Evolutionary conservation across 2,113 vertebrate genomes (phyloP).

Genomic region (Coturnix japonica): DNA sequence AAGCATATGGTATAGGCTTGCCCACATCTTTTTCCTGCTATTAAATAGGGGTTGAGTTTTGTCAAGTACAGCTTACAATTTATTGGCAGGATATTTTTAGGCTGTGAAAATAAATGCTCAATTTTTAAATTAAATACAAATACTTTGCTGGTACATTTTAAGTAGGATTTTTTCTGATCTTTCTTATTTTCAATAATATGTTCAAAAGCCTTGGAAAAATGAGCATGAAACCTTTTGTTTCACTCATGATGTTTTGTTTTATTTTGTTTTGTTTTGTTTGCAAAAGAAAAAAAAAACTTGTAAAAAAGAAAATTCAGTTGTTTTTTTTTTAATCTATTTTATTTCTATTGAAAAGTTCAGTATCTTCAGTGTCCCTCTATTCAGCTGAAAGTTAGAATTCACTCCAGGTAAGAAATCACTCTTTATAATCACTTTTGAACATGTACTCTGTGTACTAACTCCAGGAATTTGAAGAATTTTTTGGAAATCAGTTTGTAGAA

Average conservation of each 20-base stretch:
- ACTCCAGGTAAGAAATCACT: not conserved
- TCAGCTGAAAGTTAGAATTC: not conserved
- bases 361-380: not conserved
- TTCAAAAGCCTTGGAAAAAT: not conserved
- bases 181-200: not conserved
- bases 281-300: not conserved
- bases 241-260: not conserved
- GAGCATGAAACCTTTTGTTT: not conserved
- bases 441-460: not conserved
- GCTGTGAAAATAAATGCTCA: not conserved
- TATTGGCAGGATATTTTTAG: not conserved
- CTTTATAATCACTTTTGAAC: not conserved
- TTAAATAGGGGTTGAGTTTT: not conserved
- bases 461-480: not conserved
- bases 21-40: not conserved
- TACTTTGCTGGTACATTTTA: not conserved
- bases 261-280: too few relatives aligned
- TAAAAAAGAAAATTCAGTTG: not conserved
- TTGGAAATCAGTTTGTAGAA: not conserved
- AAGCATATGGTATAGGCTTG: not conserved
- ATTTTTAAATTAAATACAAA: not conserved
- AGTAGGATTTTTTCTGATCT: not conserved
- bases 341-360: not conserved
- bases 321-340: not conserved
- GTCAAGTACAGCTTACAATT: not conserved